Conservation (phyloP, 2,888 invertebrate species). For the Yponomeuta cagnagella region DNA sequence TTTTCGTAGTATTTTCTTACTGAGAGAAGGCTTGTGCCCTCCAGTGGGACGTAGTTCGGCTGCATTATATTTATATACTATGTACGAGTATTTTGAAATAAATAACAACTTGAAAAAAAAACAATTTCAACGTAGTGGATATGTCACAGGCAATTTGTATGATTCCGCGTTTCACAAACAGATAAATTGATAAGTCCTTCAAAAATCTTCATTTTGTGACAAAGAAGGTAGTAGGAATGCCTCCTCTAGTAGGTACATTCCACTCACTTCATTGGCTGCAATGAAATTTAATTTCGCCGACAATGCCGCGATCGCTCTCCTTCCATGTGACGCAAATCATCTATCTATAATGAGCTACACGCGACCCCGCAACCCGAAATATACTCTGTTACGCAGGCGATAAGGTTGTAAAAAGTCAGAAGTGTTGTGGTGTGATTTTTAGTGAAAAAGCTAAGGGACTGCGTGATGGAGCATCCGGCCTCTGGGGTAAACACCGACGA, state of each 20-base stretch:
- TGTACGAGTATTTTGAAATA: no score
- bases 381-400: neutral
- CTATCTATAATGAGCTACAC: constrained; percentile 8
- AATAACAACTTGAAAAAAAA: no score
- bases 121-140: no score
- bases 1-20: no score
- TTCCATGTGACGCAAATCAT: constrained; percentile 15
- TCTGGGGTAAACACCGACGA: constrained; percentile 32
- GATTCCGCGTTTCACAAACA: no score
- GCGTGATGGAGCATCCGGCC: constrained; percentile 51
- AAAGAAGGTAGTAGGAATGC: neutral
- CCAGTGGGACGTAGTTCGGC: no score
- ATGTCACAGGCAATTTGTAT: no score
- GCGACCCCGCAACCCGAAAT: neutral
- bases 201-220: neutral
- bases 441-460: constrained; percentile 16
- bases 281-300: constrained; percentile 46
- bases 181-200: neutral
- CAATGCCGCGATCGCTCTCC: constrained; percentile 34
- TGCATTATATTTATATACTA: no score
- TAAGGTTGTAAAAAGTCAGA: constrained; percentile 1
- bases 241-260: neutral
- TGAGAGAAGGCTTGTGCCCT: no score
- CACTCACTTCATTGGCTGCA: constrained; percentile 32
- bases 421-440: constrained; percentile 5